Base-by-base conservation (phyloP, 2,888 invertebrate genomes). In the Argyresthia goedartella region DNA sequence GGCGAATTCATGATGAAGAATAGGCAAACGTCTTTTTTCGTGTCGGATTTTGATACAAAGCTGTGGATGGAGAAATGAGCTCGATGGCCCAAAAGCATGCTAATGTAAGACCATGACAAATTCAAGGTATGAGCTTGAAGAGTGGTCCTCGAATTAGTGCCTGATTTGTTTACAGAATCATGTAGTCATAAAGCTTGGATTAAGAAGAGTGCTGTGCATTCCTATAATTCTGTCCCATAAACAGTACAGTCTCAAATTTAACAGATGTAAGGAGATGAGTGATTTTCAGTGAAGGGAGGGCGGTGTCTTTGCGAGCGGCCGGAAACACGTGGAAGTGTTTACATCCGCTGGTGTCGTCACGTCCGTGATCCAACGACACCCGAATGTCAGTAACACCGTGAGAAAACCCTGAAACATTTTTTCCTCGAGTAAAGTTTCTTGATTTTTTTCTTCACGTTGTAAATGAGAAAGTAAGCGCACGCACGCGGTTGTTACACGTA, bases 321-420 rank as follows among this genome's bases (percentile, higher is more conserved):
- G 47, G 52, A 52, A 51, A 51, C 77, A 77, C 73, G 69, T 77
- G 80, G 78, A 79, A 76, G 73, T 79, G 79, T 78, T 80, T 76
- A 76, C 75, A 76, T 82, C 81, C 80, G 78, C 25, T 6, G 25
- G 25, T 4, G 25, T 25, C 25, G 25, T 62, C 67, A 66, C 59
- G 43, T 15, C 13, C 16, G 34, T 4, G 13, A 34, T 8, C 11
- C 35, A 25, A 25, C 25, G 25, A 25, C 25, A 25, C 25, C 25
- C 25, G 25, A 25, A 33, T 14, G 36, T 13, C 48, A 13, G 14
- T 15, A 48, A 15, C 8, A 48, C 48, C 48, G 48, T 48, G 48
- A 36, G 48, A 48, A 48, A 35, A 36, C 36, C 35, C 48, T 33
- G 25, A 10, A 16, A 44, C 44, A n/a, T n/a, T 10, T 14, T 44